Evolutionary conservation across 2,113 vertebrate genomes (phyloP).

Genomic region (Urocitellus parryii): DNA sequence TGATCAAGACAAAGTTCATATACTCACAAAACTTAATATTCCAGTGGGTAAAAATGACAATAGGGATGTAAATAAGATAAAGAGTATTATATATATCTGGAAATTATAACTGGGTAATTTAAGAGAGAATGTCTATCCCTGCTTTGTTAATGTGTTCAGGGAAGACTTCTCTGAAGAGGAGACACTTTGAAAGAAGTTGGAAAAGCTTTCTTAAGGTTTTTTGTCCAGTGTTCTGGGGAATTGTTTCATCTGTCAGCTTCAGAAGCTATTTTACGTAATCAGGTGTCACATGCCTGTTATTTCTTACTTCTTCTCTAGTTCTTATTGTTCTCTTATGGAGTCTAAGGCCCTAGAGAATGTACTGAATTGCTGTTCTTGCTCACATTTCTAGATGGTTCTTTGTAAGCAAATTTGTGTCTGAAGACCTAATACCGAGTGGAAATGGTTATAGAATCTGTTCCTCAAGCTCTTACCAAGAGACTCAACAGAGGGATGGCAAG

Average conservation of each 20-base stretch:
- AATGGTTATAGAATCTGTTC: not conserved
- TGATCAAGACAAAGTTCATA: not conserved
- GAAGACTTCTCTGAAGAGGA: not conserved
- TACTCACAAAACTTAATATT: not conserved
- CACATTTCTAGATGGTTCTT: slow-evolving; percentile 30
- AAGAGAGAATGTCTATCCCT: not conserved
- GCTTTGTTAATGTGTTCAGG: not conserved
- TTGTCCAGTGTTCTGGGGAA: not conserved
- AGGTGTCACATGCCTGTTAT: not conserved
- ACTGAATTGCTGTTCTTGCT: not conserved
- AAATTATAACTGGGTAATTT: not conserved
- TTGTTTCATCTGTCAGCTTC: not conserved
- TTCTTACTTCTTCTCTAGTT: not conserved
- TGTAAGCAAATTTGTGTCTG: slow-evolving; percentile 11
- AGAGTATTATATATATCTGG: not conserved
- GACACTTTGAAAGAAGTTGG: not conserved
- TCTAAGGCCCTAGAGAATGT: not conserved
- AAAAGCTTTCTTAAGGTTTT: not conserved
- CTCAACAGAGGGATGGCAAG: not conserved
- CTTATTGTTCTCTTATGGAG: not conserved
- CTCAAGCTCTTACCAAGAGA: not conserved
- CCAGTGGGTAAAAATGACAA: not conserved
- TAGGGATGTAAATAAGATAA: not conserved
- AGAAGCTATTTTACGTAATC: not conserved
- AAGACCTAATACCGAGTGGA: not conserved